Evolutionary conservation across 2,797 vertebrate species (phyloP).

Genomic region (Pseudochirops cupreus): DNA sequence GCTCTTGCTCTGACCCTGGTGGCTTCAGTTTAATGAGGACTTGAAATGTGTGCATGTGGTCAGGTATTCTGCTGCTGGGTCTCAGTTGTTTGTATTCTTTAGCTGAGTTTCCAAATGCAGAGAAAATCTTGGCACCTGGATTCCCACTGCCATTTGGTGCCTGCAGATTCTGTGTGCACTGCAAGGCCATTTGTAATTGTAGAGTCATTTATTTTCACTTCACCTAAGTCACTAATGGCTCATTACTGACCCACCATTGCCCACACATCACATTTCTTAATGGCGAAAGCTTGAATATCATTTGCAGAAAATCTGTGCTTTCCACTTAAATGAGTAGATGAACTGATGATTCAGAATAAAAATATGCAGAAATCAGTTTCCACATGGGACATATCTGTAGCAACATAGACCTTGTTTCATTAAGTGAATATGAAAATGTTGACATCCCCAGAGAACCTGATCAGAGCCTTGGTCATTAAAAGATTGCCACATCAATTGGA

Average conservation of each 20-base stretch:
- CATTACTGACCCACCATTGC: slow-evolving; percentile 58
- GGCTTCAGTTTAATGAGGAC: slow-evolving; percentile 45
- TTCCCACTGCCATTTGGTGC: slow-evolving; percentile 60
- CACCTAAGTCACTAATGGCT: slow-evolving; percentile 65
- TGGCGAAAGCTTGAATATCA: slow-evolving; percentile 36
- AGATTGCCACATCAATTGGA: slow-evolving; percentile 26
- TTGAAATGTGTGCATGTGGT: background rate
- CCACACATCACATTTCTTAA: slow-evolving; percentile 60
- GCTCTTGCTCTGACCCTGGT: slow-evolving; percentile 9
- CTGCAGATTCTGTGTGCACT: slow-evolving; percentile 5
- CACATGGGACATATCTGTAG: slow-evolving; percentile 58
- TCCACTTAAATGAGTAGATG: slow-evolving; percentile 50
- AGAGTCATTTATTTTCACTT: slow-evolving; percentile 64
- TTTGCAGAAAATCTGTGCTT: slow-evolving; percentile 55
- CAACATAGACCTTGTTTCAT: slow-evolving; percentile 62
- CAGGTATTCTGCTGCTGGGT: slow-evolving; percentile 37
- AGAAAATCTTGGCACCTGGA: slow-evolving; percentile 39
- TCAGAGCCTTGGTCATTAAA: slow-evolving; percentile 48
- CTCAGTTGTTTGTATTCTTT: slow-evolving; percentile 51
- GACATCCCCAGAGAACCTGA: slow-evolving; percentile 49
- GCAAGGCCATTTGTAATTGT: slow-evolving; percentile 32
- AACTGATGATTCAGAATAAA: slow-evolving; percentile 48
- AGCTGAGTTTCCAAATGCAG: slow-evolving; percentile 54
- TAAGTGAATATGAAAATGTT: slow-evolving; percentile 56
- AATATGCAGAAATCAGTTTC: slow-evolving; percentile 56